phyloP scores from a whole-genome alignment of 2,888 invertebrate genomes.

The Lysandra bellargus region DNA sequence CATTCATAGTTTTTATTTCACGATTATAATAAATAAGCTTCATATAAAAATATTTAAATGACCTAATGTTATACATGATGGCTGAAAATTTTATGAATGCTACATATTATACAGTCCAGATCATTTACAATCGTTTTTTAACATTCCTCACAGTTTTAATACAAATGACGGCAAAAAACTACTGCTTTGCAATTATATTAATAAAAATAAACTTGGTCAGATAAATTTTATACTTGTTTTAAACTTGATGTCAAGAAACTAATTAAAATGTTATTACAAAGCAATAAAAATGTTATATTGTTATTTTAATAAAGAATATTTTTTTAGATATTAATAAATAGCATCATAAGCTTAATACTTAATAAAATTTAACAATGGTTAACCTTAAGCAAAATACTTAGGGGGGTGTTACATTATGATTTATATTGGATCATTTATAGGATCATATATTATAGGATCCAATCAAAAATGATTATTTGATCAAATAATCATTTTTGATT shows the following conservation, averaged over 20 bases:
- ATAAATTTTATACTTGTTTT: too few relatives aligned
- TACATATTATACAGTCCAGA: background rate
- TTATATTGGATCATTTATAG: too few relatives aligned
- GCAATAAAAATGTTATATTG: too few relatives aligned
- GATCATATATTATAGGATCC: too few relatives aligned
- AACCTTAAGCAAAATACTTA: background rate
- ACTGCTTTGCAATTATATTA: too few relatives aligned
- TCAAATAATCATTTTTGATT: too few relatives aligned
- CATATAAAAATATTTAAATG: conserved; percentile 25
- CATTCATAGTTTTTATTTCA: conserved; percentile 1
- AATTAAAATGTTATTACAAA: too few relatives aligned
- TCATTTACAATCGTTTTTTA: background rate
- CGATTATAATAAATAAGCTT: background rate
- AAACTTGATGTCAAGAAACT: too few relatives aligned
- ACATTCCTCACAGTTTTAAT: background rate
- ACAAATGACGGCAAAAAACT: background rate
- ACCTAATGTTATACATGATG: background rate
- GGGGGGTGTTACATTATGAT: too few relatives aligned
- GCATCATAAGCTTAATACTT: background rate
- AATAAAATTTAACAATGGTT: background rate
- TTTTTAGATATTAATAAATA: background rate
- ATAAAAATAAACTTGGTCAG: too few relatives aligned
- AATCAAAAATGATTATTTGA: too few relatives aligned
- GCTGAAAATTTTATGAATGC: background rate
- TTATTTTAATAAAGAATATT: too few relatives aligned